Evolutionary conservation across 2,113 vertebrate species (phyloP), one percentile per base, ranked within the genome.

Genomic region (Proteles cristata): DNA sequence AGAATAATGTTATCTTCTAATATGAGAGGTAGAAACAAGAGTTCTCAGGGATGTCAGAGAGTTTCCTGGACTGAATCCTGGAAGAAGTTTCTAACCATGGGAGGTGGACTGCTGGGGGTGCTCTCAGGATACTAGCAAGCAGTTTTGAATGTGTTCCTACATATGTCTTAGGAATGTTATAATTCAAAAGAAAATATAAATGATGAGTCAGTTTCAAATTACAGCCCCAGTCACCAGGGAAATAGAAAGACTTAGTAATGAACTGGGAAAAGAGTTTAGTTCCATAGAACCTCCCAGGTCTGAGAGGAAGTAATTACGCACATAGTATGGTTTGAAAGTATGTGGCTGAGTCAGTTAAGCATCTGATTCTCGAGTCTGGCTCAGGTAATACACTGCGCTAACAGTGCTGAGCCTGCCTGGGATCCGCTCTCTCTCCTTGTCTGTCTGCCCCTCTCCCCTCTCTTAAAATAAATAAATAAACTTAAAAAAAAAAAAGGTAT

Each of bases 91-190:
- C 83, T 91, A 43, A 50, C 45, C 65, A 21, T 55, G 53, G 31
- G 55, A 83, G 23, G 15, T 55, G 5, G 28, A 58, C 39, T 79
- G 12, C 19, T 33, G 2, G 21, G 31, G 7, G 48, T 61, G 12
- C 39, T 80, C 43, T 80, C 80, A 17, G 43, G 71, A 80, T 90
- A 69, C 23, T 87, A 61, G 11, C 43, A 63, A 85, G 31, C 9
- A 71, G 9, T 65, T 96, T 85, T 71, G 31, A 89, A 89, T 94
- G 39, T 83, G 77, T 91, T 82, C 48, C 68, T 94, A 1, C 58
- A 28, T 94, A n/a, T n/a, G 80, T 53, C 76, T 97, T 96, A 15
- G 45, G 83, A 95, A 84, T 96, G 66, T 90, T 87, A 84, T 76
- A 88, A 87, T 94, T 26, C 26, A 23, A 79, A 96, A 95, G 66